Percentiles rank a stretch among this genome's conserved stretches.
Conservation (phyloP, 2,888 invertebrate species). For the Calliphora vomitoria region DNA sequence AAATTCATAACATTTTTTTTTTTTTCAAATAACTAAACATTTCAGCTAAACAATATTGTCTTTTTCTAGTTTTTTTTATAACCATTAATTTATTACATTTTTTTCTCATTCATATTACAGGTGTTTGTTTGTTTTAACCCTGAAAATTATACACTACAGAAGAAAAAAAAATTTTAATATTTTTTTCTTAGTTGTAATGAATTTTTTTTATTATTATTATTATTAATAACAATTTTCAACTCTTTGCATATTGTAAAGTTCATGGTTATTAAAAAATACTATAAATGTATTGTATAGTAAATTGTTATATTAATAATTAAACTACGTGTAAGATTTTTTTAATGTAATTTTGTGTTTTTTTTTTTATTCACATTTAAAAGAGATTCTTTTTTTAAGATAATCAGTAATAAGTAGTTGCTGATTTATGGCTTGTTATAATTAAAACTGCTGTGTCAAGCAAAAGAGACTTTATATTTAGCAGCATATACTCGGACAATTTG, state of each 20-base stretch:
- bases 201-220: slow-evolving; percentile 23
- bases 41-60: not conserved
- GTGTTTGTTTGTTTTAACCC: slow-evolving; percentile 71
- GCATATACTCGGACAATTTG: not conserved
- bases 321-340: slow-evolving; percentile 63
- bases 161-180: slow-evolving; percentile 26
- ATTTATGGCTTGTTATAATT: slow-evolving; percentile 71
- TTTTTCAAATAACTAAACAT: not conserved
- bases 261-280: slow-evolving; percentile 60
- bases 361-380: slow-evolving; percentile 29
- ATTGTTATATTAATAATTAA: slow-evolving; percentile 49
- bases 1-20: not conserved
- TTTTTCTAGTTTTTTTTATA: not conserved
- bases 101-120: slow-evolving; percentile 66
- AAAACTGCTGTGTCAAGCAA: slow-evolving; percentile 53
- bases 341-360: slow-evolving; percentile 21
- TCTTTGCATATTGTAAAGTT: slow-evolving; percentile 72
- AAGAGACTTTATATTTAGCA: not conserved
- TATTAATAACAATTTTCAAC: slow-evolving; percentile 47
- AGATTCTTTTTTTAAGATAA: slow-evolving; percentile 69
- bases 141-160: slow-evolving; percentile 62
- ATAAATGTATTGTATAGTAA: not conserved
- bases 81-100: slow-evolving; percentile 25
- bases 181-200: slow-evolving; percentile 55
- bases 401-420: slow-evolving; percentile 65